Evolutionary conservation across 37 sponge, comb jelly and placozoan species (phyloP).

Genomic region (Eunapius fragilis): DNA sequence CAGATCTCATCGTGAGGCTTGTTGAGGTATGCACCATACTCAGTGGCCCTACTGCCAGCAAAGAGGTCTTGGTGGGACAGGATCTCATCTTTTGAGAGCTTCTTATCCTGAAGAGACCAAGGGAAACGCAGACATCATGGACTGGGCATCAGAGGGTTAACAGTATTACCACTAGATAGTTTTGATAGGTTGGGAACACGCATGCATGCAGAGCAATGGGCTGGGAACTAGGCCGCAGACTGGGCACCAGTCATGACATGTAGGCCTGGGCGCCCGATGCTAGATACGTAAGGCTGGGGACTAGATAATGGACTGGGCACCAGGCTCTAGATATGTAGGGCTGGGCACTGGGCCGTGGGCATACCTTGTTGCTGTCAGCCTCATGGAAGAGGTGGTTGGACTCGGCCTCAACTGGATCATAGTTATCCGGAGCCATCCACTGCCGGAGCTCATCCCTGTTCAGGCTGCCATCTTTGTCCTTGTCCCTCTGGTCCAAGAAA

Average conservation of each 20-base stretch:
- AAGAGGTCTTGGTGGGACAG: constrained; percentile 75
- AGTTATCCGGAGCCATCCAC: constrained; percentile 77
- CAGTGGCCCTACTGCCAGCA: constrained; percentile 90
- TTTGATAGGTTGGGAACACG: too few species aligned
- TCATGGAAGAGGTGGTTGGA: constrained; percentile 86
- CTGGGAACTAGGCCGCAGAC: too few species aligned
- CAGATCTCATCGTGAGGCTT: too few species aligned
- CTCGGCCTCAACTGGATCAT: constrained; percentile 86
- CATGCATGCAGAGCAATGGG: too few species aligned
- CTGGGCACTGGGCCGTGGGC: background rate
- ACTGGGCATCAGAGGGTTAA: too few species aligned
- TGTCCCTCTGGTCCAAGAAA: constrained; percentile 73
- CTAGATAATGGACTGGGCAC: too few species aligned
- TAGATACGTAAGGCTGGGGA: too few species aligned
- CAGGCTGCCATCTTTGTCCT: constrained; percentile 69
- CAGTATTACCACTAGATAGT: too few species aligned
- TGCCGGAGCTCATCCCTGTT: constrained; percentile 70
- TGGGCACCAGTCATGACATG: too few species aligned
- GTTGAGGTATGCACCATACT: constrained; percentile 71
- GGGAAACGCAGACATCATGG: too few species aligned
- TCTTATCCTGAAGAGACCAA: constrained; percentile 37
- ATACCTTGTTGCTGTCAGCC: constrained; percentile 77
- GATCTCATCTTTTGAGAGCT: constrained; percentile 76
- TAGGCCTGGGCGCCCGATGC: too few species aligned
- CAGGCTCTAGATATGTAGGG: too few species aligned